Conservation (phyloP, 2,113 vertebrate genomes). For the Chlamydotis undulata region DNA sequence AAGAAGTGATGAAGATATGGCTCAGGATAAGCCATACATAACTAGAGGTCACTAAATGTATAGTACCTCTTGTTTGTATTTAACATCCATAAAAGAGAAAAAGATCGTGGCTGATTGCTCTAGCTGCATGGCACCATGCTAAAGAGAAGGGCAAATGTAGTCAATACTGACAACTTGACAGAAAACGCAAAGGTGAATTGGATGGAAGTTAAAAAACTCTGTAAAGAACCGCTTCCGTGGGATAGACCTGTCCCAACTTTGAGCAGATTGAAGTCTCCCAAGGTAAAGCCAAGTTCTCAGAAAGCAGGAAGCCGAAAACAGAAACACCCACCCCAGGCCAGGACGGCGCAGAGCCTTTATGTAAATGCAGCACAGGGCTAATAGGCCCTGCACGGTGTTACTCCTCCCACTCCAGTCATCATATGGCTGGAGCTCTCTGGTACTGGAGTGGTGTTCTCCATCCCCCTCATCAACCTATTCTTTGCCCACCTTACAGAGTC, state of each 20-base stretch:
- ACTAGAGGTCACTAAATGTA: not conserved
- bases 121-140: not conserved
- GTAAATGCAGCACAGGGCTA: rapidly evolving
- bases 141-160: not conserved
- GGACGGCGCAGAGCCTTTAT: not conserved
- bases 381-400: rapidly evolving
- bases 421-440: not conserved
- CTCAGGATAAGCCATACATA: not conserved
- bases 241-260: not conserved
- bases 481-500: not conserved
- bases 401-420: not conserved
- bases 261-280: not conserved
- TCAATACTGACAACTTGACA: not conserved
- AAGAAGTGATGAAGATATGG: not conserved
- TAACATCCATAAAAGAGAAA: not conserved
- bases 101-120: not conserved
- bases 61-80: not conserved
- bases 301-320: not conserved
- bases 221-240: not conserved
- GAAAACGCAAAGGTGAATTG: not conserved
- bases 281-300: not conserved
- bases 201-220: not conserved
- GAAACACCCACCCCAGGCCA: not conserved
- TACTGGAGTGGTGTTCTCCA: not conserved
- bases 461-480: not conserved